Evolutionary conservation across 2,113 vertebrate species (phyloP).

Genomic region (Zonotrichia leucophrys): DNA sequence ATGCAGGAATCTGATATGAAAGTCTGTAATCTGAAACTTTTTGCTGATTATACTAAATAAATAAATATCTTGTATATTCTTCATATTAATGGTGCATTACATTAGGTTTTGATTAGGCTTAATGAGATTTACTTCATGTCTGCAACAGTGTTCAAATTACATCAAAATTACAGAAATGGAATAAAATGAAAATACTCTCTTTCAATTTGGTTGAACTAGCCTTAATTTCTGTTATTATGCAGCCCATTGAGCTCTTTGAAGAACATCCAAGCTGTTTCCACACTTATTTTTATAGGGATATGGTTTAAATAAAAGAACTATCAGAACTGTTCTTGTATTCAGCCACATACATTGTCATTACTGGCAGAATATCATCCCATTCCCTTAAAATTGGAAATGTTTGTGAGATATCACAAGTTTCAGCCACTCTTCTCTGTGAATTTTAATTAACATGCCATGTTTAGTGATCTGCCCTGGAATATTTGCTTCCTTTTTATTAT

Average conservation of each 20-base stretch:
- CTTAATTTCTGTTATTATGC: constrained; percentile 71
- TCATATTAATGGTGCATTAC: constrained; percentile 23
- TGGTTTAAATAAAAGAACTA: constrained; percentile 72
- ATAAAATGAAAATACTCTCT: constrained; percentile 55
- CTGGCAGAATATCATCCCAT: constrained; percentile 65
- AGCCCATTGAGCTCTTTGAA: constrained; percentile 69
- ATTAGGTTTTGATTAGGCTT: constrained; percentile 58
- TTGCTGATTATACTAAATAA: not conserved
- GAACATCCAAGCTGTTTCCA: constrained; percentile 67
- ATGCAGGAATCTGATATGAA: not conserved
- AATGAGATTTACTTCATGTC: constrained; percentile 44
- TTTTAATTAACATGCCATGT: constrained; percentile 13
- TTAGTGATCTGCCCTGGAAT: not conserved
- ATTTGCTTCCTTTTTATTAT: not conserved
- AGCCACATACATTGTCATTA: constrained; percentile 64
- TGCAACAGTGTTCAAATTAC: constrained; percentile 55
- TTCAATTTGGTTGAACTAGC: constrained; percentile 62
- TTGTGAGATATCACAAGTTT: constrained; percentile 41
- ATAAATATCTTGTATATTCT: not conserved
- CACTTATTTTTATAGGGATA: constrained; percentile 68
- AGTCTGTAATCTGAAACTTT: not conserved
- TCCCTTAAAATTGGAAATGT: constrained; percentile 62
- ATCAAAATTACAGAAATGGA: constrained; percentile 45
- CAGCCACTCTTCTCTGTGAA: constrained; percentile 14
- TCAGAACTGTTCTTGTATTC: constrained; percentile 64